Evolutionary conservation across 2,888 invertebrate species (phyloP).

Genomic region (Clunio marinus): DNA sequence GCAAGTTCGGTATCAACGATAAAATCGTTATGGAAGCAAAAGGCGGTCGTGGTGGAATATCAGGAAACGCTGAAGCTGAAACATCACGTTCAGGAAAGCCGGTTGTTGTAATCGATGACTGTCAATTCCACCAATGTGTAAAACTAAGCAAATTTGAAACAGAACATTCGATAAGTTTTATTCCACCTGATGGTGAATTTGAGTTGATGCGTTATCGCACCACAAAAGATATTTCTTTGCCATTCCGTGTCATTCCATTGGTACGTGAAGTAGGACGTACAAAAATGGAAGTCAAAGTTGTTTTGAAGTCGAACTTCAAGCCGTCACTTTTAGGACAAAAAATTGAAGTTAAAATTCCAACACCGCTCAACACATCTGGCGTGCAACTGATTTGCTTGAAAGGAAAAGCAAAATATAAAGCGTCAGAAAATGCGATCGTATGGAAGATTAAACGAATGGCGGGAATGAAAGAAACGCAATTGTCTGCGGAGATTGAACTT

Average conservation of each 20-base stretch:
- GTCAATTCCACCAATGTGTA: conserved; percentile 99
- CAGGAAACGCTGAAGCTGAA: conserved; percentile 69
- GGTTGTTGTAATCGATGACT: conserved; percentile 99
- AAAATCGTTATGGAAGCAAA: conserved; percentile 98
- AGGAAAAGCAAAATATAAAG: conserved; percentile 99
- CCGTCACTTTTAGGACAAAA: conserved; percentile 97
- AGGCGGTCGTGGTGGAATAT: conserved; percentile 56
- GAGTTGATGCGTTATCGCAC: conserved; percentile 99
- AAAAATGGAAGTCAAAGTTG: conserved; percentile 99
- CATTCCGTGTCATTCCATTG: conserved; percentile 97
- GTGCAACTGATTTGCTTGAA: conserved; percentile 98
- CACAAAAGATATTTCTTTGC: conserved; percentile 98
- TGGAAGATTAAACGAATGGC: conserved; percentile 94
- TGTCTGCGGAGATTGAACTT: conserved; percentile 98
- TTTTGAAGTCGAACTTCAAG: conserved; percentile 98
- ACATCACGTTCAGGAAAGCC: conserved; percentile 91
- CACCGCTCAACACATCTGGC: conserved; percentile 96
- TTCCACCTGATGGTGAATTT: conserved; percentile 99
- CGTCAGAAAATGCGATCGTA: conserved; percentile 98
- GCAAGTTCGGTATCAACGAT: conserved; percentile 99
- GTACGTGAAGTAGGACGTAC: conserved; percentile 97
- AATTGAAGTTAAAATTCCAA: conserved; percentile 98
- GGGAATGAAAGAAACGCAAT: conserved; percentile 98
- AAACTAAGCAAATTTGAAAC: conserved; percentile 99
- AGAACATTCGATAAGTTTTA: conserved; percentile 99